Percentiles rank a stretch among this genome's conserved stretches.
phyloP scores from a whole-genome alignment of 2,797 vertebrate genomes.

The Morus bassanus region DNA sequence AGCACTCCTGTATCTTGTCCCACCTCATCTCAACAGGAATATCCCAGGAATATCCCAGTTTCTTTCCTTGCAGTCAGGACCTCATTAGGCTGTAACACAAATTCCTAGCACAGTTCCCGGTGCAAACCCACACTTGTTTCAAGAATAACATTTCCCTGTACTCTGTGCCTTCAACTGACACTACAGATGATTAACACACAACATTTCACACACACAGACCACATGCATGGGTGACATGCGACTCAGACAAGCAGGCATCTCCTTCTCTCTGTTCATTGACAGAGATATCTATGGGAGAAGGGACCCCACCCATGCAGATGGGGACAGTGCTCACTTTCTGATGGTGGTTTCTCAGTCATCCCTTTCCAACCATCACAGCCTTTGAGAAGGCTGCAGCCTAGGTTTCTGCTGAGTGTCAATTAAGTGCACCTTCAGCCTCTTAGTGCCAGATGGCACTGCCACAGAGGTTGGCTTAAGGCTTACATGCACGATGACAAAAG shows the following conservation, averaged over 20 bases:
- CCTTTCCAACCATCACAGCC: not conserved
- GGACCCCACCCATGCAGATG: not conserved
- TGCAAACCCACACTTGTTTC: not conserved
- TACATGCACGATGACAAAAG: not conserved
- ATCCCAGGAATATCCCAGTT: not conserved
- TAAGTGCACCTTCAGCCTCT: not conserved
- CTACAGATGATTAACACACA: not conserved
- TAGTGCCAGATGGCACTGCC: not conserved
- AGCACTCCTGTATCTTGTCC: not conserved
- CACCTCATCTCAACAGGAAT: not conserved
- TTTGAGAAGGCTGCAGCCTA: not conserved
- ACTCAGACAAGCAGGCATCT: not conserved
- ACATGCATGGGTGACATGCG: not conserved
- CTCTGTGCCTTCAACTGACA: not conserved
- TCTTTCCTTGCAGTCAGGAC: not conserved
- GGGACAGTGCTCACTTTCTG: not conserved
- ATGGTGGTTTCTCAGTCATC: not conserved
- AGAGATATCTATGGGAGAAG: not conserved
- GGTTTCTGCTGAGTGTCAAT: not conserved
- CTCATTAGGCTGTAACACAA: not conserved
- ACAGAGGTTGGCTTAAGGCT: not conserved
- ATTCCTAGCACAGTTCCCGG: not conserved
- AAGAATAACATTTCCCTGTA: not conserved
- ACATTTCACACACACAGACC: not conserved
- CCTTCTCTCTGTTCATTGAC: not conserved